A percentile compares a stretch with the other conserved stretches of the same genome.
These are phyloP conservation scores for Oscheius onirici DNA, from an alignment of 2,888 invertebrate species.

Conservation along the genomic window DNA sequence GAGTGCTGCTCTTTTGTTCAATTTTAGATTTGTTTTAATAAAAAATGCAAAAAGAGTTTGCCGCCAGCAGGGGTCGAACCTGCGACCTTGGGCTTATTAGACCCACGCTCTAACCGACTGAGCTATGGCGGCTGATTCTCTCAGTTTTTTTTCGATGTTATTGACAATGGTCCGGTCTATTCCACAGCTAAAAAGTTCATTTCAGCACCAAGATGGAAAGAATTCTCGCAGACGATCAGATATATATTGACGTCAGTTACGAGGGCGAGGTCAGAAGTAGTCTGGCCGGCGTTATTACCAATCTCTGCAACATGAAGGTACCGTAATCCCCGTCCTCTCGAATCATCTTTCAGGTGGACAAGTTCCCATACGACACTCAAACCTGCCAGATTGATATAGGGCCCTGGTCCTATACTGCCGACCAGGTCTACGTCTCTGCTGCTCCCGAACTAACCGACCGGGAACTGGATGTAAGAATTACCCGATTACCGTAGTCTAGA, in stretches of 20 bases:
- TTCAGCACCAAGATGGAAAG: slow-evolving; percentile 45
- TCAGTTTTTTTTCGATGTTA: no score
- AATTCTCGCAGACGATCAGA: slow-evolving; percentile 38
- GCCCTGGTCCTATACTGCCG: slow-evolving; percentile 55
- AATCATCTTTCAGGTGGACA: slow-evolving; percentile 37
- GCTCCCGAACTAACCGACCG: slow-evolving; percentile 3
- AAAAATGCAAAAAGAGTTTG: slow-evolving; percentile 44
- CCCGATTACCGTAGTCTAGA: not conserved
- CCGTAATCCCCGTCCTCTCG: not conserved
- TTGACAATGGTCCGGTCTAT: no score
- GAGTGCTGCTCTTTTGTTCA: no score
- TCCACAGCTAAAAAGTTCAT: no score
- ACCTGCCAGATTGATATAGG: slow-evolving; percentile 50
- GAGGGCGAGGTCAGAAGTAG: slow-evolving; percentile 47
- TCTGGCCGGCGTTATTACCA: slow-evolving; percentile 50
- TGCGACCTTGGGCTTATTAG: slow-evolving; percentile 71
- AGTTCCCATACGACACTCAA: slow-evolving; percentile 57
- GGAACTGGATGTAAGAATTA: slow-evolving; percentile 13
- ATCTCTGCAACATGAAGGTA: slow-evolving; percentile 57
- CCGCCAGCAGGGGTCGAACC: slow-evolving; percentile 71
- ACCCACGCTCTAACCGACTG: slow-evolving; percentile 72
- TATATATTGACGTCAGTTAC: slow-evolving; percentile 45
- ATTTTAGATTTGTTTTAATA: not conserved
- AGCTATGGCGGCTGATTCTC: slow-evolving; percentile 63
- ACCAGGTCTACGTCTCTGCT: slow-evolving; percentile 39